These are phyloP conservation scores for Nemoura dubitans DNA, from an alignment of 2,888 invertebrate genomes.

Conservation along the genomic window DNA sequence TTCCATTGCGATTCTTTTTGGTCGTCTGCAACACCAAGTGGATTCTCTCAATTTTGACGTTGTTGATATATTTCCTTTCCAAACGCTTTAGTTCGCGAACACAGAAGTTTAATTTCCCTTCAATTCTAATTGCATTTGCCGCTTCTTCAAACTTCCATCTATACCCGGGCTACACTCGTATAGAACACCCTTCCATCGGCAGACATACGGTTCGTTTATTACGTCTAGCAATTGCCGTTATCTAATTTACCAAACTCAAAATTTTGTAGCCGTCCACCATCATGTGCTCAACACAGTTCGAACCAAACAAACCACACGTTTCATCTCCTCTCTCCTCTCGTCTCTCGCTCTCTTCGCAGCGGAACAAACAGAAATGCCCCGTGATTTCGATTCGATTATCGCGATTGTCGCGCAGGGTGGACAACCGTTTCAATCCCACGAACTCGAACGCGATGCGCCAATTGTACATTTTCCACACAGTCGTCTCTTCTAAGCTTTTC, in stretches of 20 bases:
- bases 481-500: neutral
- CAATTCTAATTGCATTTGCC: too few species aligned
- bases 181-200: too few species aligned
- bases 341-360: neutral
- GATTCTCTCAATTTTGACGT: too few species aligned
- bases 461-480: neutral
- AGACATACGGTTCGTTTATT: neutral
- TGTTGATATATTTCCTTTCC: too few species aligned
- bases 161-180: too few species aligned
- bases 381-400: neutral
- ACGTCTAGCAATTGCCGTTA: neutral
- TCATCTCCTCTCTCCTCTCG: neutral
- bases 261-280: neutral
- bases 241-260: neutral
- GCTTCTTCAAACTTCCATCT: too few species aligned
- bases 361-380: neutral
- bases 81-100: too few species aligned
- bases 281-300: neutral
- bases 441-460: neutral
- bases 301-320: neutral
- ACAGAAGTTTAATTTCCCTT: too few species aligned
- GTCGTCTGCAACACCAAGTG: too few species aligned
- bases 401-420: neutral
- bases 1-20: too few species aligned
- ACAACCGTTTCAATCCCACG: neutral